Percentiles rank a stretch among this genome's conserved stretches.
These are phyloP conservation scores for Sesamia nonagrioides DNA, from an alignment of 1,140 invertebrate genomes.

Conservation along the genomic window DNA sequence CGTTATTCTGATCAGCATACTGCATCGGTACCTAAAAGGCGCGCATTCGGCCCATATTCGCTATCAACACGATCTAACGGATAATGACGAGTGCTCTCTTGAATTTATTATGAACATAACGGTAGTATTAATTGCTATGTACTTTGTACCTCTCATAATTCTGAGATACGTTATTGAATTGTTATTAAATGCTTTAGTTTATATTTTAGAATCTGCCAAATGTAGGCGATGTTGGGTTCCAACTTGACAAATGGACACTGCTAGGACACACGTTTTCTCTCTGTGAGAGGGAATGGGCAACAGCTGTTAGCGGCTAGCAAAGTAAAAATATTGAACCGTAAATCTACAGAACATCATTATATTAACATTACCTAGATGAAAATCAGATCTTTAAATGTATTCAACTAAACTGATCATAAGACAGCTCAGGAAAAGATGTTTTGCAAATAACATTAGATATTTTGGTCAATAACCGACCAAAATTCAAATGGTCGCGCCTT, in stretches of 20 bases:
- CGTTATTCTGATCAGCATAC: slow-evolving; percentile 22
- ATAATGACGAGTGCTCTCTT: slow-evolving; percentile 20
- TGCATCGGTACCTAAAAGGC: slow-evolving; percentile 10
- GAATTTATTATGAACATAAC: slow-evolving; percentile 57
- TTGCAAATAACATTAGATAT: slow-evolving; percentile 33
- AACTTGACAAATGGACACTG: too few relatives aligned
- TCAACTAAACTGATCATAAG: neutral
- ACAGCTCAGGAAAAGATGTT: neutral
- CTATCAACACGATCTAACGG: slow-evolving; percentile 16
- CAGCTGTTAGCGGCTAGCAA: neutral
- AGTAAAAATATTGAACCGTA: too few relatives aligned
- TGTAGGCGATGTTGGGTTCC: neutral
- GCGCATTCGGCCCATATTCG: slow-evolving; percentile 30
- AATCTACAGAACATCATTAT: neutral
- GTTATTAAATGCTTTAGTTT: neutral
- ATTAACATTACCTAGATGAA: too few relatives aligned
- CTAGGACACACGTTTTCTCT: too few relatives aligned
- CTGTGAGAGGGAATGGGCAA: too few relatives aligned
- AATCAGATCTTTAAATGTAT: neutral
- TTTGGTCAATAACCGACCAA: slow-evolving; percentile 22
- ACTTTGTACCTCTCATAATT: neutral
- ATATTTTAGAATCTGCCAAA: neutral
- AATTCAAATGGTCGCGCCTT: slow-evolving; percentile 6
- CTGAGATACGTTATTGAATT: neutral
- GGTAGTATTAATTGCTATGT: slow-evolving; percentile 54